phyloP scores from a whole-genome alignment of 2,797 vertebrate genomes.

The Pipistrellus pygmaeus region DNA sequence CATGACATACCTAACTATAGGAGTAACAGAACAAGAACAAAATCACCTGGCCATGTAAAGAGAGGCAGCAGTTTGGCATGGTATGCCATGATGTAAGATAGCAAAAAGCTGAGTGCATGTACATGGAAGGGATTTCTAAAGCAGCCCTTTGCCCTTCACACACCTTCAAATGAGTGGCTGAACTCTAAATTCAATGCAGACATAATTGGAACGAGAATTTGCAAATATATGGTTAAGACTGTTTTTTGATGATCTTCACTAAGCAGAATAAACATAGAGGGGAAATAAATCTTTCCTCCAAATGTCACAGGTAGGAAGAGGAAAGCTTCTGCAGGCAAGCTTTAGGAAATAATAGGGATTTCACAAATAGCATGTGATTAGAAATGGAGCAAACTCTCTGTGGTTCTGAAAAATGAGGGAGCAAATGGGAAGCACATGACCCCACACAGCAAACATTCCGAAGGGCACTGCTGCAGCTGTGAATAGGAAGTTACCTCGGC shows the following conservation, averaged over 20 bases:
- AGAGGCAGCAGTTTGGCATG: background rate
- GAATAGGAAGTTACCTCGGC: background rate
- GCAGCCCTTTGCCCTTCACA: background rate
- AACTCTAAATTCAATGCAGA: slow-evolving; percentile 27
- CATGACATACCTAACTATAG: background rate
- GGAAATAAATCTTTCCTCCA: slow-evolving; percentile 71
- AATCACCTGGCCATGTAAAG: background rate
- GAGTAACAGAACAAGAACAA: background rate
- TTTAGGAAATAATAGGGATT: slow-evolving; percentile 77
- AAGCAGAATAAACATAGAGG: slow-evolving; percentile 73
- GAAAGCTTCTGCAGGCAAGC: slow-evolving; percentile 63
- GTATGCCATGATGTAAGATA: background rate
- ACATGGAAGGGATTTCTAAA: background rate
- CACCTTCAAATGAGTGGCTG: slow-evolving; percentile 13
- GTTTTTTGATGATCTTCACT: slow-evolving; percentile 56
- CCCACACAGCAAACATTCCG: slow-evolving; percentile 2
- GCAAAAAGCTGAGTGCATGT: background rate
- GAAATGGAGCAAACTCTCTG: slow-evolving; percentile 47
- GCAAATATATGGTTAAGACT: slow-evolving; percentile 30
- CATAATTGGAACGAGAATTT: slow-evolving; percentile 49
- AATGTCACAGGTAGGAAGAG: slow-evolving; percentile 76
- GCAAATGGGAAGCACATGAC: slow-evolving; percentile 28
- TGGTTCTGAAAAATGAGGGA: slow-evolving; percentile 59
- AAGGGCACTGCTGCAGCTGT: background rate
- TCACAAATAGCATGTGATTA: slow-evolving; percentile 74